phyloP scores from a whole-genome alignment of 2,113 vertebrate genomes.

The Podarcis muralis region DNA sequence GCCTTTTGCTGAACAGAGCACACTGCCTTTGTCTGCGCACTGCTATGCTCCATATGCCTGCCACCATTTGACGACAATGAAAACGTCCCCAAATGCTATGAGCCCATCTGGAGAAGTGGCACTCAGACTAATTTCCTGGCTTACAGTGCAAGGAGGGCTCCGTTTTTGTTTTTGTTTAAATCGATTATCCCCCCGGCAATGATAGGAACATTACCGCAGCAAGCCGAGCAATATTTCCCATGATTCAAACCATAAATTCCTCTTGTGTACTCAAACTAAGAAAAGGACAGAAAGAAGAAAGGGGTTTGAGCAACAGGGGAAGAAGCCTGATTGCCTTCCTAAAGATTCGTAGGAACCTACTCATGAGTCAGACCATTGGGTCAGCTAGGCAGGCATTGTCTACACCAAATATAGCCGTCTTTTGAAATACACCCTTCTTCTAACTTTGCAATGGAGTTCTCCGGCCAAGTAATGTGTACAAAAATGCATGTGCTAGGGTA shows the following conservation, averaged over 20 bases:
- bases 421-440: too few species aligned
- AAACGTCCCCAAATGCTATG: slow-evolving; percentile 2
- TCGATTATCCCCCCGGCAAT: slow-evolving; percentile 18
- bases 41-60: neutral
- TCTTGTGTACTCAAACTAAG: neutral
- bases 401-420: too few species aligned
- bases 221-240: neutral
- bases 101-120: slow-evolving; percentile 30
- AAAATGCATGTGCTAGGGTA: too few species aligned
- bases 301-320: neutral
- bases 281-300: neutral
- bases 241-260: neutral
- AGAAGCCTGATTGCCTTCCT: neutral
- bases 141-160: neutral
- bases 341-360: neutral
- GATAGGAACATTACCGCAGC: neutral
- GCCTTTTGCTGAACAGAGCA: neutral
- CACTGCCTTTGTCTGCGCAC: neutral
- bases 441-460: too few species aligned
- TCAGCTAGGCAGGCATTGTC: too few species aligned
- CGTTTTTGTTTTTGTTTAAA: neutral
- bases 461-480: too few species aligned
- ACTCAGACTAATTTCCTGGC: slow-evolving; percentile 28
- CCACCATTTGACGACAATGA: slow-evolving; percentile 28
- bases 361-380: too few species aligned